phyloP scores from a whole-genome alignment of 2,797 vertebrate genomes.

The Sebastes oblongus region DNA sequence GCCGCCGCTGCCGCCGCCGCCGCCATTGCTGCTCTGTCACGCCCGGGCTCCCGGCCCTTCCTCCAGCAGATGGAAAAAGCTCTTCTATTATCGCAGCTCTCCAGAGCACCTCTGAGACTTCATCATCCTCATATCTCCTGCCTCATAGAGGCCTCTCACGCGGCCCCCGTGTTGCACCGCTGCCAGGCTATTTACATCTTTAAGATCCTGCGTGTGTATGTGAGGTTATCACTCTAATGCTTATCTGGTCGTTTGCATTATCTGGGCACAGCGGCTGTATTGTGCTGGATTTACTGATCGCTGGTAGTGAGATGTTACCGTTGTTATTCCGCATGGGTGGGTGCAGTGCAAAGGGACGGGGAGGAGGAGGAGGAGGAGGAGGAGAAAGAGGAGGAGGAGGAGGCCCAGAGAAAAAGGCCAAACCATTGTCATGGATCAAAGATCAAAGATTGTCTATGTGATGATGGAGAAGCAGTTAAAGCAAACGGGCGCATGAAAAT shows the following conservation, averaged over 20 bases:
- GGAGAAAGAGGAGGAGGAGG: constrained; percentile 1
- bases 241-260: constrained; percentile 75
- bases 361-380: not conserved
- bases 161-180: constrained; percentile 15
- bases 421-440: constrained; percentile 71
- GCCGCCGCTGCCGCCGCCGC: not conserved
- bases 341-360: constrained; percentile 14
- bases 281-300: constrained; percentile 62
- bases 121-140: constrained; percentile 43
- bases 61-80: constrained; percentile 59
- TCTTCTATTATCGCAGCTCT: constrained; percentile 57
- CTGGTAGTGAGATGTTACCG: constrained; percentile 64
- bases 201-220: constrained; percentile 6
- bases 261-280: constrained; percentile 45
- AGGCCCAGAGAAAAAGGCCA: constrained; percentile 53
- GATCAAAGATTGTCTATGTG: constrained; percentile 63
- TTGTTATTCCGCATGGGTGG: constrained; percentile 62
- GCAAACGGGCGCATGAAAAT: constrained; percentile 58
- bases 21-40: constrained; percentile 14
- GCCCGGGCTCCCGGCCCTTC: constrained; percentile 29
- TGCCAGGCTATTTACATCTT: constrained; percentile 43
- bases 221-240: constrained; percentile 58
- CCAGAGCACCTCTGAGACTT: constrained; percentile 59
- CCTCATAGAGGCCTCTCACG: constrained; percentile 29
- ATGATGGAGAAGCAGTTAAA: constrained; percentile 55